phyloP scores from a whole-genome alignment of 1,140 invertebrate species.

The Cryptotermes secundus region DNA sequence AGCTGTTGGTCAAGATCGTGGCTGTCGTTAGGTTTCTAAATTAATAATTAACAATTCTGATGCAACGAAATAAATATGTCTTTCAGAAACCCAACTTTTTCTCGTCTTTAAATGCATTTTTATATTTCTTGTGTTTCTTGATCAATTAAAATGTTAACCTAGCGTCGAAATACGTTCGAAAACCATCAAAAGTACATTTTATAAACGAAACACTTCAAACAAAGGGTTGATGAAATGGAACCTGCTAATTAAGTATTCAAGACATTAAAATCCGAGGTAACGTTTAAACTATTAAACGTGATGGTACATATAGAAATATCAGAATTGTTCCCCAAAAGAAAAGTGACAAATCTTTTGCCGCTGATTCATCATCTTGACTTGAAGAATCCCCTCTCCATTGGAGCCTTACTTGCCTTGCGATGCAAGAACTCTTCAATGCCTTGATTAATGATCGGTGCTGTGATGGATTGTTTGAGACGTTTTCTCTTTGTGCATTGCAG shows the following conservation, averaged over 20 bases:
- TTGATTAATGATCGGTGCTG: not conserved
- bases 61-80: no score
- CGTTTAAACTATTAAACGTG: not conserved
- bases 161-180: no score
- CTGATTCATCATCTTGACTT: not conserved
- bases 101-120: no score
- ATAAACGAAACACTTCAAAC: no score
- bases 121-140: no score
- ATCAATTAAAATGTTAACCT: no score
- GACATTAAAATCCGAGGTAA: not conserved
- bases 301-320: not conserved
- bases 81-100: no score
- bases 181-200: no score
- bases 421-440: not conserved
- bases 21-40: no score
- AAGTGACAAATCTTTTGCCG: not conserved
- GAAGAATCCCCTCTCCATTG: not conserved
- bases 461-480: not conserved
- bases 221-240: no score
- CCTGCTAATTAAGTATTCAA: not conserved
- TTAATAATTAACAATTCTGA: no score
- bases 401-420: not conserved
- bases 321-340: not conserved
- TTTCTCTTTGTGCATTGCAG: constrained; percentile 36
- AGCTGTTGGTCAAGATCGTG: no score